phyloP scores from a whole-genome alignment of 2,113 vertebrate species.

The Bos indicus region DNA sequence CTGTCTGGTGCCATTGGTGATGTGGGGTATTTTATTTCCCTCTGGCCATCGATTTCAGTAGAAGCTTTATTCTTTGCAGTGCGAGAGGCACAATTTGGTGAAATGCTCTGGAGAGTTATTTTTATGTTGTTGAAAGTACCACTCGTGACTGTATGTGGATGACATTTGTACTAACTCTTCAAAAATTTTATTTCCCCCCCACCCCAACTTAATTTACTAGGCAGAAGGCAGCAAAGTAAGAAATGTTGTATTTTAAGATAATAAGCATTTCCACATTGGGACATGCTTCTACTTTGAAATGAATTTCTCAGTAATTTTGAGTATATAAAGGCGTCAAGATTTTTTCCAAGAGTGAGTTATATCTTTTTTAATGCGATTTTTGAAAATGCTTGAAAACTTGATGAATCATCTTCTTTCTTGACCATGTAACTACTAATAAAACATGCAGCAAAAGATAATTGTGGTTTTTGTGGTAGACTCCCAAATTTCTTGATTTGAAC shows the following conservation, averaged over 20 bases:
- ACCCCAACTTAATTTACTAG: background rate
- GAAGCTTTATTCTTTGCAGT: background rate
- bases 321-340: background rate
- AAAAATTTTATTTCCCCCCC: background rate
- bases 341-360: background rate
- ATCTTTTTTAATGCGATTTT: background rate
- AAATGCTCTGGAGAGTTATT: background rate
- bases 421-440: background rate
- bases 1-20: background rate
- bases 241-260: background rate
- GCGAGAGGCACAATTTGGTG: background rate
- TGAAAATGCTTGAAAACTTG: conserved; percentile 12
- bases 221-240: background rate
- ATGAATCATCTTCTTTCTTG: background rate
- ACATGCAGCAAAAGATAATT: conserved; percentile 39
- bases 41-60: background rate
- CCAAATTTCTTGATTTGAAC: background rate
- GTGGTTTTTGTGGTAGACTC: background rate
- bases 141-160: background rate
- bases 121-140: background rate
- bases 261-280: background rate
- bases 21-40: background rate
- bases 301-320: background rate
- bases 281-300: conserved; percentile 26
- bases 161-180: background rate